Conservation (phyloP, 2,888 invertebrate species). For the Drepana falcataria region DNA sequence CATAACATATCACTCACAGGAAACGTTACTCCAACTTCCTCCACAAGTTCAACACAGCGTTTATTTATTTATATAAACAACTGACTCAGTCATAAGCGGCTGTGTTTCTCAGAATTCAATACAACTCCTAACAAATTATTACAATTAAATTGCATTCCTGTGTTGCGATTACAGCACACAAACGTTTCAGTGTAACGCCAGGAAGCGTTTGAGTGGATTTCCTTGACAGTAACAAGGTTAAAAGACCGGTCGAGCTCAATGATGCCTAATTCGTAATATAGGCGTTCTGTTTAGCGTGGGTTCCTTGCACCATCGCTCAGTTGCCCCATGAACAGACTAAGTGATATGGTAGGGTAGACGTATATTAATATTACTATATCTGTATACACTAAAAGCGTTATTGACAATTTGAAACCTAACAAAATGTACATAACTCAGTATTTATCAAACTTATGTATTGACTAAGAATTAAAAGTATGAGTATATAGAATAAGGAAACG, state of each 20-base stretch:
- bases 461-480: too few relatives aligned
- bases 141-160: conserved; percentile 13
- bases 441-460: too few relatives aligned
- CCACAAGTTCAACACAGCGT: conserved; percentile 4
- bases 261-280: background rate
- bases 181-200: conserved; percentile 38
- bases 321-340: too few relatives aligned
- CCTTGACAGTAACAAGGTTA: conserved; percentile 69
- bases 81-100: too few relatives aligned
- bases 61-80: background rate
- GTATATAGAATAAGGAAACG: too few relatives aligned
- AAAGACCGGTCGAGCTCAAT: conserved; percentile 31
- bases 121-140: conserved; percentile 16
- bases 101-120: conserved; percentile 4
- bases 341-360: too few relatives aligned
- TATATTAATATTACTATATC: too few relatives aligned
- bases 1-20: conserved; percentile 43
- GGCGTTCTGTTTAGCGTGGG: too few relatives aligned
- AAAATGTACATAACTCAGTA: too few relatives aligned
- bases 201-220: conserved; percentile 56
- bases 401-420: too few relatives aligned
- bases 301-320: too few relatives aligned
- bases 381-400: too few relatives aligned
- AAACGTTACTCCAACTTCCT: conserved; percentile 11
- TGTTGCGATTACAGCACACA: conserved; percentile 13